Base-by-base conservation (phyloP, 2,113 vertebrate species). In the Oenanthe oenanthe region DNA sequence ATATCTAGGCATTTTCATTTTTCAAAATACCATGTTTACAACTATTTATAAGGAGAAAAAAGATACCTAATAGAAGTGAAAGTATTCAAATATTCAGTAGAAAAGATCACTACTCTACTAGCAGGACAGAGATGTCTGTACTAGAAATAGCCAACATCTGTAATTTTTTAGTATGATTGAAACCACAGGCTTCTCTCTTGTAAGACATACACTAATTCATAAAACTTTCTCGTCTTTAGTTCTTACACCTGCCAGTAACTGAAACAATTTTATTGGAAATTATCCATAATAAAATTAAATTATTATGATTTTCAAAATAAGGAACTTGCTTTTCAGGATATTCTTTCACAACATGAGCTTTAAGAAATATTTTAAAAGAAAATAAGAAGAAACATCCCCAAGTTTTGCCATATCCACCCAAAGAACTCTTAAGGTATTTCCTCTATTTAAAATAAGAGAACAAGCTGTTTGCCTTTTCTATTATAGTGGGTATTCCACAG, bases 381-480 rank as follows among this genome's bases (percentile, higher is more conserved):
- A 77, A 26, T 4, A 17, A 17, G 2, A 7, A 2, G 2, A 60
- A 57, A 6, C 2, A 9, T 11, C 4, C 5, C 7, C 0, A 20
- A 15, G 4, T 13, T 60, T 83, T 54, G 32, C 6, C 21, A 12
- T 58, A 20, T 36, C 9, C 17, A 50, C 1, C 14, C 13, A 63
- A 71, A 66, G 17, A 11, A 28, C 17, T 62, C 24, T 68, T 71
- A 12, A 38, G 10, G 20, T 67, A 22, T 58, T 91, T 65, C n/a
- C 24, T 61, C 10, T 21, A 29, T 28, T 9, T 85, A 36, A 58
- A 25, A 17, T 18, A 47, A 29, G 8, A 81, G 16, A 87, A 57
- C 2, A 68, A 36, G 17, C 3, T 51, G 5, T 53, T 73, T 54
- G n/a, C 3, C 5, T 43, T 75, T 74, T 60, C 26, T 38, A 2